Percentiles rank a stretch among this genome's conserved stretches.
Conservation (phyloP, 2,888 invertebrate genomes). For the Trissoscelio sp. region DNA sequence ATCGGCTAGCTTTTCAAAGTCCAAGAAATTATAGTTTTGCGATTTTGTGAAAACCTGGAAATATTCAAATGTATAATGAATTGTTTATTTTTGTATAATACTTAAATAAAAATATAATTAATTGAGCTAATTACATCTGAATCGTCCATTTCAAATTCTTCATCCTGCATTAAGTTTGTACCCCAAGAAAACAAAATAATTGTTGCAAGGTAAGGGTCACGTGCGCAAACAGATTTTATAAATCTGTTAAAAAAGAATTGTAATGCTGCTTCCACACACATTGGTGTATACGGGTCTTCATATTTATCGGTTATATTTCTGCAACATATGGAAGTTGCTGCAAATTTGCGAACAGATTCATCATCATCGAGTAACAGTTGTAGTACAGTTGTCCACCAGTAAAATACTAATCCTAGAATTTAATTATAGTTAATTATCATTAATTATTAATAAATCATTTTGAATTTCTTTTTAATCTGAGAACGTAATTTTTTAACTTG, state of each 20-base stretch:
- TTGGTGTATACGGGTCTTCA: background rate
- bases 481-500: too few relatives aligned
- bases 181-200: slow-evolving; percentile 79
- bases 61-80: background rate
- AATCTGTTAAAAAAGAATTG: slow-evolving; percentile 76
- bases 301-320: background rate
- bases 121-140: slow-evolving; percentile 76
- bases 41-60: slow-evolving; percentile 63
- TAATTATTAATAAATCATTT: too few relatives aligned
- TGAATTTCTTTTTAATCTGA: too few relatives aligned
- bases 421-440: too few relatives aligned
- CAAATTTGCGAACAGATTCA: slow-evolving; percentile 73
- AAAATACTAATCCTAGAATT: slow-evolving; percentile 67
- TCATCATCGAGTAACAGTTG: slow-evolving; percentile 80
- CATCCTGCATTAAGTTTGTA: slow-evolving; percentile 74
- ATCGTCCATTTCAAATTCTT: slow-evolving; percentile 80
- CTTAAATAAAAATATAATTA: background rate
- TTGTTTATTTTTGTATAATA: background rate
- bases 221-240: slow-evolving; percentile 41
- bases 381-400: slow-evolving; percentile 81
- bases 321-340: slow-evolving; percentile 70
- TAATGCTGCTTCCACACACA: slow-evolving; percentile 70
- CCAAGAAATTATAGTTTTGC: slow-evolving; percentile 58
- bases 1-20: slow-evolving; percentile 54
- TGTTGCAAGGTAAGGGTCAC: slow-evolving; percentile 68